These are phyloP conservation scores for Melierax canorus DNA, from an alignment of 2,113 vertebrate genomes.

Conservation along the genomic window DNA sequence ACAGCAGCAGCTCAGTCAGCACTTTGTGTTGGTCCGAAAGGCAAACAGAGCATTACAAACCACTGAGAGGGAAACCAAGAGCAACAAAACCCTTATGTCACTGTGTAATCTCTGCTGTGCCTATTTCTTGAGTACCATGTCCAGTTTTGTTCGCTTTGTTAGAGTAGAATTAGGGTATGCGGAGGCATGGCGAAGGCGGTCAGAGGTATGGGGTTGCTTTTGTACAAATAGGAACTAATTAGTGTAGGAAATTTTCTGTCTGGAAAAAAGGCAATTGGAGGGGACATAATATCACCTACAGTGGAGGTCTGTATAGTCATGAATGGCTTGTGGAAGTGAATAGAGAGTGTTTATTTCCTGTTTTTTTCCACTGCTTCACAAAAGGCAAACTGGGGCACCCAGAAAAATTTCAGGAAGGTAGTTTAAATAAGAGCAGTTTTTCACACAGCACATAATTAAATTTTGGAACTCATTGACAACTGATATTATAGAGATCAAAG, in stretches of 20 bases:
- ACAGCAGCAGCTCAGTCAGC: not conserved
- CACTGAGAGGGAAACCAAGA: not conserved
- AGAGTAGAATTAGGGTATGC: not conserved
- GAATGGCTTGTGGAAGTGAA: constrained; percentile 53
- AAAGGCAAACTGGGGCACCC: constrained; percentile 52
- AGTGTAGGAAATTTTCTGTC: constrained; percentile 19
- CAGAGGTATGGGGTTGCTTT: not conserved
- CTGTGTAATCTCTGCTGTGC: not conserved
- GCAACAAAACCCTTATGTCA: not conserved
- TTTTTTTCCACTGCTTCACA: not conserved
- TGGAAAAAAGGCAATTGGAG: constrained; percentile 3
- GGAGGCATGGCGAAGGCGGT: not conserved
- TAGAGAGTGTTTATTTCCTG: constrained; percentile 51
- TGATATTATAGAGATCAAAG: not conserved
- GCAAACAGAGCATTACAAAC: not conserved
- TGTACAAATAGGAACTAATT: constrained; percentile 4
- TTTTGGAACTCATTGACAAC: not conserved
- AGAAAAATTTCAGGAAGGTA: constrained; percentile 16
- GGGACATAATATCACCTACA: constrained; percentile 52
- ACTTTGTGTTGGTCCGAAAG: not conserved
- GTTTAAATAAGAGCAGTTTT: not conserved
- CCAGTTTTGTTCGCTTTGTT: constrained; percentile 9
- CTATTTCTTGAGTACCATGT: not conserved
- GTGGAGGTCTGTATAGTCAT: constrained; percentile 16
- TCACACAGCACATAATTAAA: not conserved